Percentiles rank a stretch among this genome's conserved stretches.
These are phyloP conservation scores for Xenotilapia longispinis DNA, from an alignment of 2,113 vertebrate species.

Conservation along the genomic window DNA sequence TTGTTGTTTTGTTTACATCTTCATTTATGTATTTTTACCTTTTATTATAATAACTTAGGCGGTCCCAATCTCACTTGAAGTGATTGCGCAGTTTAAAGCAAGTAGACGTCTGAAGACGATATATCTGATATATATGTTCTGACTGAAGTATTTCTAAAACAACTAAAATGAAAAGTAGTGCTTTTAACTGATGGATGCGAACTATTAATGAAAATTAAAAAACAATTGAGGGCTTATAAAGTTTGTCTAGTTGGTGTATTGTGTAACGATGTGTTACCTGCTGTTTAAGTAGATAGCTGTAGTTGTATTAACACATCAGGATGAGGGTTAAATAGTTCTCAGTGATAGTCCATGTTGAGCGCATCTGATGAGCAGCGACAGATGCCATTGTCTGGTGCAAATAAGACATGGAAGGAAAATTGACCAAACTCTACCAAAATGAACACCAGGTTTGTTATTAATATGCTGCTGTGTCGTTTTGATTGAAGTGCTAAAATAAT, in stretches of 20 bases:
- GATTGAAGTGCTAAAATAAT: neutral
- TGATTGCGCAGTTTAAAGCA: neutral
- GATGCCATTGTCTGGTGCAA: neutral
- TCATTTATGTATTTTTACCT: neutral
- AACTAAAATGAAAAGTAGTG: neutral
- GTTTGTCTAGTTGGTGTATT: neutral
- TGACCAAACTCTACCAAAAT: neutral
- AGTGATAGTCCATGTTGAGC: neutral
- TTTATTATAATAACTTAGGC: fast-evolving
- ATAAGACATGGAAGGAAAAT: neutral
- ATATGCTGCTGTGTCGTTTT: neutral
- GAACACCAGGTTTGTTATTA: neutral
- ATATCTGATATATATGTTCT: neutral
- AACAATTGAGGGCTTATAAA: fast-evolving
- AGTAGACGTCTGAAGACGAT: neutral
- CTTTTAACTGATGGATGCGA: neutral
- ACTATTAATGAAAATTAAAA: neutral
- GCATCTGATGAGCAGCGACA: neutral
- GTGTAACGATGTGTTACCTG: neutral
- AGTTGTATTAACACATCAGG: fast-evolving
- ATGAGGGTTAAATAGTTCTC: neutral
- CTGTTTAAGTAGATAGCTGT: neutral
- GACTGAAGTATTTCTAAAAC: neutral
- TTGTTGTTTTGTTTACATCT: neutral
- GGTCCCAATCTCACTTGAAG: neutral